phyloP scores from a whole-genome alignment of 2,888 invertebrate species.

The Metalampra italica region DNA sequence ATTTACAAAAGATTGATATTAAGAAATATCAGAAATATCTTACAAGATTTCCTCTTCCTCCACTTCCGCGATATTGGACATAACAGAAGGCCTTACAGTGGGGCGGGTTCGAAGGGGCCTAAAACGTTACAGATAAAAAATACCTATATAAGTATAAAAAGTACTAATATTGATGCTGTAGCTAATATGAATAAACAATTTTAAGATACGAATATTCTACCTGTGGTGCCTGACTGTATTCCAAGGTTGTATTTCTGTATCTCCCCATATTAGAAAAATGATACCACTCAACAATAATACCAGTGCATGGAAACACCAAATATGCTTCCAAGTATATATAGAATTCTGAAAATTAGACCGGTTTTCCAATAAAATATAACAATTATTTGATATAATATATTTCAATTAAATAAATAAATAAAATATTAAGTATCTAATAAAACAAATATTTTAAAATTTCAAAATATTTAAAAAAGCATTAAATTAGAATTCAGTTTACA shows the following conservation, averaged over 20 bases:
- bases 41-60: constrained; percentile 52
- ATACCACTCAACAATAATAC: constrained; percentile 53
- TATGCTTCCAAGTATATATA: constrained; percentile 54
- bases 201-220: not conserved
- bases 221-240: constrained; percentile 21
- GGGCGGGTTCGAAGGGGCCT: constrained; percentile 33
- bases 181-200: no score
- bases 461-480: not conserved
- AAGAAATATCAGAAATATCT: constrained; percentile 12
- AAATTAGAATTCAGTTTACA: not conserved
- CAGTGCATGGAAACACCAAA: constrained; percentile 66
- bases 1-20: not conserved
- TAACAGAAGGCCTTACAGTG: constrained; percentile 39
- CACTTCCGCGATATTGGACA: constrained; percentile 64
- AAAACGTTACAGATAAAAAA: constrained; percentile 12
- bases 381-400: constrained; percentile 5
- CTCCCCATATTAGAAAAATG: constrained; percentile 60
- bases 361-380: no score
- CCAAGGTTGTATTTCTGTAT: constrained; percentile 59
- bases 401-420: constrained; percentile 7
- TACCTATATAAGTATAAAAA: constrained; percentile 11
- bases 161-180: not conserved
- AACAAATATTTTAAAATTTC: not conserved
- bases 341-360: constrained; percentile 36
- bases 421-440: not conserved